These are phyloP conservation scores for Pandemis corylana DNA, from an alignment of 2,888 invertebrate species.

Conservation along the genomic window DNA sequence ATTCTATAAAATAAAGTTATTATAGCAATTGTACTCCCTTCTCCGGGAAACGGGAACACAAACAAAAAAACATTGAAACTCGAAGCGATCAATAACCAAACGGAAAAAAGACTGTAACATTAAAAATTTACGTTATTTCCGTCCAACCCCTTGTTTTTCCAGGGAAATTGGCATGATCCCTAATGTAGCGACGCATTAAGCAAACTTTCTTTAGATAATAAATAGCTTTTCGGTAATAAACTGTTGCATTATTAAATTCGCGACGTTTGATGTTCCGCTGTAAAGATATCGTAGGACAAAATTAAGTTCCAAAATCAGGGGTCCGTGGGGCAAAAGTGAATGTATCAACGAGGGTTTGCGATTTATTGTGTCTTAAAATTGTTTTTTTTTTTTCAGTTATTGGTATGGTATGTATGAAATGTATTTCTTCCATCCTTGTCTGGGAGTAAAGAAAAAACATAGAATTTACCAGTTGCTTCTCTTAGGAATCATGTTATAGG, in stretches of 20 bases:
- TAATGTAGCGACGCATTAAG: constrained; percentile 60
- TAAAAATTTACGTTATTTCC: constrained; percentile 64
- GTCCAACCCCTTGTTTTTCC: constrained; percentile 76
- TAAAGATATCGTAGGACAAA: constrained; percentile 51
- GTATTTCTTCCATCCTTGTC: too few relatives aligned
- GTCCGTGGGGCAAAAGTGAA: not conserved
- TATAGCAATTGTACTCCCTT: too few relatives aligned
- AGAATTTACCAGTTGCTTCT: too few relatives aligned
- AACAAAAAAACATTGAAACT: not conserved
- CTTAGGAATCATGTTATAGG: too few relatives aligned
- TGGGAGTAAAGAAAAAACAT: too few relatives aligned
- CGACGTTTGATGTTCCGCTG: constrained; percentile 64
- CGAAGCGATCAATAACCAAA: constrained; percentile 44
- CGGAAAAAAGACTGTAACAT: constrained; percentile 46
- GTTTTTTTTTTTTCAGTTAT: too few relatives aligned
- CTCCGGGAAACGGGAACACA: not conserved
- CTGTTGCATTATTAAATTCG: constrained; percentile 76
- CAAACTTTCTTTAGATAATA: constrained; percentile 63
- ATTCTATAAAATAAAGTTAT: too few relatives aligned
- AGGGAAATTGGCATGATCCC: constrained; percentile 70
- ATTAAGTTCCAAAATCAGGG: constrained; percentile 43
- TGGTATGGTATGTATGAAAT: too few relatives aligned
- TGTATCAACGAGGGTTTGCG: not conserved
- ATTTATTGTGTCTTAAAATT: too few relatives aligned
- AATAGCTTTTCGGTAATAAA: constrained; percentile 66